Percentiles rank a stretch among this genome's conserved stretches.
These are phyloP conservation scores for Drosophila phalerata DNA, from an alignment of 2,888 invertebrate genomes.

Conservation along the genomic window DNA sequence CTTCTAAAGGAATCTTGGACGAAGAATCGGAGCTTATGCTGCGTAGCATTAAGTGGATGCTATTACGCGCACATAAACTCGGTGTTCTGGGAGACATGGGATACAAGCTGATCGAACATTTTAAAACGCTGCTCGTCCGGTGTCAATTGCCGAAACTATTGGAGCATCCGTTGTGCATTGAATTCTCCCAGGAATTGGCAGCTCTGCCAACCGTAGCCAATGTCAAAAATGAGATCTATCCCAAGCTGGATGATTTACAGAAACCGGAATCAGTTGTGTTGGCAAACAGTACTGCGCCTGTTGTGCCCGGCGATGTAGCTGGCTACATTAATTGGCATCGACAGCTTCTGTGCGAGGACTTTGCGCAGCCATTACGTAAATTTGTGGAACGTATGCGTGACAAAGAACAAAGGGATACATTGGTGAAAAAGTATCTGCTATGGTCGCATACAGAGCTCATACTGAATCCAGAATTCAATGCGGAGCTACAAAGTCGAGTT, in stretches of 20 bases:
- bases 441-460: conserved; percentile 70
- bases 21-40: conserved; percentile 51
- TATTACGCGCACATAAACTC: conserved; percentile 60
- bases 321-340: conserved; percentile 94
- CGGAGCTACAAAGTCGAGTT: conserved; percentile 71
- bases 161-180: conserved; percentile 37
- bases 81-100: conserved; percentile 37
- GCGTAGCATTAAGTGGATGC: conserved; percentile 58
- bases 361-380: conserved; percentile 90
- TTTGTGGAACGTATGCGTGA: conserved; percentile 57
- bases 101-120: conserved; percentile 55
- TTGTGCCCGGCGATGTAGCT: conserved; percentile 14
- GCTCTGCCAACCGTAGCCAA: neutral
- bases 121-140: conserved; percentile 48
- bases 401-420: neutral
- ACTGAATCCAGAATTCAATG: conserved; percentile 71
- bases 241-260: conserved; percentile 86
- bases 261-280: conserved; percentile 82
- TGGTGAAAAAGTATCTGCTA: conserved; percentile 38
- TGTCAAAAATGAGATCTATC: conserved; percentile 85
- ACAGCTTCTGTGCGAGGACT: conserved; percentile 92
- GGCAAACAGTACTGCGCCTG: conserved; percentile 87
- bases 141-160: conserved; percentile 15
- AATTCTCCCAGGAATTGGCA: conserved; percentile 37
- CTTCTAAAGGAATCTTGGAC: conserved; percentile 69